A percentile compares a stretch with the other conserved stretches of the same genome.
These are phyloP conservation scores for Caenorhabditis sinica DNA, from an alignment of 2,888 invertebrate genomes.

Conservation along the genomic window DNA sequence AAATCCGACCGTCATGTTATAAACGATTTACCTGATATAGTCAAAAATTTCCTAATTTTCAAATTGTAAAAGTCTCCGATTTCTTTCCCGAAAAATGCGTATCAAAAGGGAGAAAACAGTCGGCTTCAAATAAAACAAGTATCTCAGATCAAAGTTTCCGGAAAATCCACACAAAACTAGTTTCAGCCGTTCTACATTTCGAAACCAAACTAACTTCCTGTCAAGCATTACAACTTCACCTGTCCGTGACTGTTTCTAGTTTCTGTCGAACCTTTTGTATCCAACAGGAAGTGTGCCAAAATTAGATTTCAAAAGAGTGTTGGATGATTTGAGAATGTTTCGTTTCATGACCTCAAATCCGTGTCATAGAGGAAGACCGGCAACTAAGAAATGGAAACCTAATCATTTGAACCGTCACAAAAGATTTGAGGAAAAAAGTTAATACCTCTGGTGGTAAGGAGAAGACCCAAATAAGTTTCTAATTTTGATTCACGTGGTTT, in stretches of 20 bases:
- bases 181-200: background rate
- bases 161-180: background rate
- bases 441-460: background rate
- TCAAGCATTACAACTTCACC: constrained; percentile 12
- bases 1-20: too few species aligned
- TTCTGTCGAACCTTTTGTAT: background rate
- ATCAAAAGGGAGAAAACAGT: too few species aligned
- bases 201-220: background rate
- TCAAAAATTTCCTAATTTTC: too few species aligned
- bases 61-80: too few species aligned
- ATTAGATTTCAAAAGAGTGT: background rate
- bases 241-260: background rate
- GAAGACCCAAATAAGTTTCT: constrained; percentile 6
- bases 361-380: constrained; percentile 1
- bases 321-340: background rate
- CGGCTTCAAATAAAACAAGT: too few species aligned
- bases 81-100: too few species aligned
- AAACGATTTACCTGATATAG: too few species aligned
- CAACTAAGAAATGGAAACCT: background rate
- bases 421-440: background rate
- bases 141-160: background rate
- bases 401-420: background rate
- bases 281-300: background rate
- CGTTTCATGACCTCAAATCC: constrained; percentile 18
- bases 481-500: background rate